These are phyloP conservation scores for Poecile atricapillus DNA, from an alignment of 2,113 vertebrate genomes.

Conservation along the genomic window DNA sequence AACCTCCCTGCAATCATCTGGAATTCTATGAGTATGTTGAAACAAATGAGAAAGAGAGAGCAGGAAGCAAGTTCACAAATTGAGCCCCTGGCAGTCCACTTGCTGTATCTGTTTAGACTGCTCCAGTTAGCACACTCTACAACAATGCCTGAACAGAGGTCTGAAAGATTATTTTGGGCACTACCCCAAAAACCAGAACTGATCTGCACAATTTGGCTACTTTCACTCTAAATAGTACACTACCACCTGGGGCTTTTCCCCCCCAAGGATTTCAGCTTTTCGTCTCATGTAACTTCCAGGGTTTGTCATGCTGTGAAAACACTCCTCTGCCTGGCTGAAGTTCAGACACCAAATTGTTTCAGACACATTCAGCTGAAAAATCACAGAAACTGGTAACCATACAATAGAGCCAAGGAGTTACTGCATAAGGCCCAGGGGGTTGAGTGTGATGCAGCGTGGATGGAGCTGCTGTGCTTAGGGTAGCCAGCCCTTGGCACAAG, in stretches of 20 bases:
- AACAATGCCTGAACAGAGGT: background rate
- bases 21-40: background rate
- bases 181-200: background rate
- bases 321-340: background rate
- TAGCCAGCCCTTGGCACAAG: background rate
- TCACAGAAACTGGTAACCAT: background rate
- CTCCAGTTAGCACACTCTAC: background rate
- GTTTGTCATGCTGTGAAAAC: background rate
- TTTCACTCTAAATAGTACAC: background rate
- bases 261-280: background rate
- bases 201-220: background rate
- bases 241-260: background rate
- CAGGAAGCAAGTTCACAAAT: background rate
- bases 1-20: background rate
- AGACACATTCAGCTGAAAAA: background rate
- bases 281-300: background rate
- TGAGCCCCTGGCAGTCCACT: background rate
- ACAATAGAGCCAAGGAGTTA: background rate
- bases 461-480: background rate
- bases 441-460: accelerated
- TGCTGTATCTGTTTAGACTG: background rate
- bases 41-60: background rate
- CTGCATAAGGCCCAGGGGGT: background rate
- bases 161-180: background rate
- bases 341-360: background rate